Evolutionary conservation across 2,888 invertebrate species (phyloP), one percentile per base, ranked within the genome.

Genomic region (Acholoe squamosa): DNA sequence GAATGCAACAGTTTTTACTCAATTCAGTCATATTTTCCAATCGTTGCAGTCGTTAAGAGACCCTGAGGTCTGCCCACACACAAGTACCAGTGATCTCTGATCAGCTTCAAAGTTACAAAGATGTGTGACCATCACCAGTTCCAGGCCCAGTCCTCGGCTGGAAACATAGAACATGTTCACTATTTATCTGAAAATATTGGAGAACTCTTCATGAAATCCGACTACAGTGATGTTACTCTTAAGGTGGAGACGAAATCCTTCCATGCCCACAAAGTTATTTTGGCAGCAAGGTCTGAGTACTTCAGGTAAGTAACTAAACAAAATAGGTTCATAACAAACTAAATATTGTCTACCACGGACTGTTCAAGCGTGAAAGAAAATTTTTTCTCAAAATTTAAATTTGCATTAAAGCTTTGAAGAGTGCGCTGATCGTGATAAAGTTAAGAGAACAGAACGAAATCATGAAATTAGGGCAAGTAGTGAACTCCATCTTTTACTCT

Each of bases 221-320:
- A 98, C 95, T 99, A 98, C 96, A 98, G 98, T 14, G 99, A 99
- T 96, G 97, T 99, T 90, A 97, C 97, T 0, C 96, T 99, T 90
- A 89, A 98, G 61, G 98, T 99, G 88, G 98, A 98, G 95, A 98
- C 97, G 92, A 96, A 97, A 92, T 94, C 94, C 93, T 97, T 98
- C 92, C 96, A 96, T 93, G 97, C 97, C 22, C 98, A 98, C 94
- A 97, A 97, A 95, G 97, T 99, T 7, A 98, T 99, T 93, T 96
- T 99, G 90, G 99, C 99, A 0, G 98, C 99, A 51, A 97, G 99
- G 94, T 99, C 99, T 95, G 98, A 99, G 94, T 99, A 99, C 96
- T 99, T 99, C 96, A 97, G 99, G 95, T 99, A 97, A 16, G 96
- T 61, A 61, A n/a, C n/a, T 14, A 54, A n/a, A n/a, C n/a, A n/a